Conservation (phyloP, 53 echinoderm and acorn worm genomes). For the Stichopus horrens region DNA sequence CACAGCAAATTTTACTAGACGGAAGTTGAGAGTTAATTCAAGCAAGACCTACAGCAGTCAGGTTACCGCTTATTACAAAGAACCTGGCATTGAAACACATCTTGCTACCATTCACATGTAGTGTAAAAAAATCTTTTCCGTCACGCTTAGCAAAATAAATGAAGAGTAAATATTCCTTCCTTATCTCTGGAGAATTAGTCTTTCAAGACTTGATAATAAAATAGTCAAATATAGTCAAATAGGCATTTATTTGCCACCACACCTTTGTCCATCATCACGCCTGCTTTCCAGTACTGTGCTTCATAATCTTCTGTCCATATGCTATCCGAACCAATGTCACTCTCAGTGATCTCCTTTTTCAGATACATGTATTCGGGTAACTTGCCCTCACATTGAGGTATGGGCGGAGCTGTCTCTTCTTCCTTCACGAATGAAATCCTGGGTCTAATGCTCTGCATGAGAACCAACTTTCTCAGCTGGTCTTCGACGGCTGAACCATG, state of each 20-base stretch:
- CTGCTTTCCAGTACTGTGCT: slow-evolving; percentile 62
- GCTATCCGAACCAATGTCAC: slow-evolving; percentile 82
- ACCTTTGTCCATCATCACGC: slow-evolving; percentile 14
- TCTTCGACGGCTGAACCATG: neutral
- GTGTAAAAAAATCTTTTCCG: too few relatives aligned
- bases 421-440: slow-evolving; percentile 30
- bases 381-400: slow-evolving; percentile 61
- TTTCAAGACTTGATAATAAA: too few relatives aligned
- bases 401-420: neutral
- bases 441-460: slow-evolving; percentile 2
- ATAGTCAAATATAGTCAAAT: too few relatives aligned
- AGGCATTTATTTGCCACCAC: neutral
- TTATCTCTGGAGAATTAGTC: too few relatives aligned
- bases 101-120: too few relatives aligned
- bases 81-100: too few relatives aligned
- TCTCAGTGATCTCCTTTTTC: slow-evolving; percentile 72
- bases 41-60: too few relatives aligned
- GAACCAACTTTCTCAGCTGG: neutral
- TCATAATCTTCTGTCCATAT: slow-evolving; percentile 89
- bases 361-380: slow-evolving; percentile 91
- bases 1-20: too few relatives aligned
- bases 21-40: too few relatives aligned
- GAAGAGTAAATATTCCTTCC: too few relatives aligned
- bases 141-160: too few relatives aligned
- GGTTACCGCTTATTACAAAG: too few relatives aligned